These are phyloP conservation scores for Sclerurus mexicanus DNA, from an alignment of 2,113 vertebrate species.

Conservation along the genomic window DNA sequence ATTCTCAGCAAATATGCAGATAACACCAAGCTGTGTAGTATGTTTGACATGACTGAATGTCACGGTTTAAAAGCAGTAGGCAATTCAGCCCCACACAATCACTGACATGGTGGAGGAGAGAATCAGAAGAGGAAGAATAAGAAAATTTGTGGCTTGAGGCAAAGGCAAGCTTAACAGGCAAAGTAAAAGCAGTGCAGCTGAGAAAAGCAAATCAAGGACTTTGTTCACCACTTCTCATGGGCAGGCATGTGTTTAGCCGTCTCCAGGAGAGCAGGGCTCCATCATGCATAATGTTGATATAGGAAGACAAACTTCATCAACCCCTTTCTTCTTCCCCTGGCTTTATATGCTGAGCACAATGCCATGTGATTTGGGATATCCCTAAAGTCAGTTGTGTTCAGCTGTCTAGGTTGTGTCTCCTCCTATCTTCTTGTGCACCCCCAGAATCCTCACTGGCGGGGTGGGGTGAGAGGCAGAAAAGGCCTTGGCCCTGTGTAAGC, in stretches of 20 bases:
- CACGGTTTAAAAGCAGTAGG: not conserved
- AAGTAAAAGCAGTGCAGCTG: not conserved
- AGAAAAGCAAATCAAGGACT: not conserved
- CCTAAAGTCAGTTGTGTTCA: not conserved
- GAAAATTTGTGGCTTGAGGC: not conserved
- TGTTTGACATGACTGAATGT: rapidly evolving
- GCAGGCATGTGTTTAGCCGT: not conserved
- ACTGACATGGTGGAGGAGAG: not conserved
- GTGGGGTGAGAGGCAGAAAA: not conserved
- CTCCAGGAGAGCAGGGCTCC: not conserved
- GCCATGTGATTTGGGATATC: not conserved
- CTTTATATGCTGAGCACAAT: not conserved
- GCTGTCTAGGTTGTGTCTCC: not conserved
- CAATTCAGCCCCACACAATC: not conserved
- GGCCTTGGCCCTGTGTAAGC: not conserved
- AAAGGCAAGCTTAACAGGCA: not conserved
- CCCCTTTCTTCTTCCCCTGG: not conserved
- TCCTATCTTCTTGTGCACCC: not conserved
- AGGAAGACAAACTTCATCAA: not conserved
- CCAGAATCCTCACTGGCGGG: rapidly evolving
- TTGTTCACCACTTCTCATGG: not conserved
- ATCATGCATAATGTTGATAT: too few species aligned
- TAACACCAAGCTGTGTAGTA: not conserved
- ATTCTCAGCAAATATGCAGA: not conserved
- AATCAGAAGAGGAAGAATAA: not conserved